Evolutionary conservation across 2,888 invertebrate genomes (phyloP).

Genomic region (Hemithea aestivaria): DNA sequence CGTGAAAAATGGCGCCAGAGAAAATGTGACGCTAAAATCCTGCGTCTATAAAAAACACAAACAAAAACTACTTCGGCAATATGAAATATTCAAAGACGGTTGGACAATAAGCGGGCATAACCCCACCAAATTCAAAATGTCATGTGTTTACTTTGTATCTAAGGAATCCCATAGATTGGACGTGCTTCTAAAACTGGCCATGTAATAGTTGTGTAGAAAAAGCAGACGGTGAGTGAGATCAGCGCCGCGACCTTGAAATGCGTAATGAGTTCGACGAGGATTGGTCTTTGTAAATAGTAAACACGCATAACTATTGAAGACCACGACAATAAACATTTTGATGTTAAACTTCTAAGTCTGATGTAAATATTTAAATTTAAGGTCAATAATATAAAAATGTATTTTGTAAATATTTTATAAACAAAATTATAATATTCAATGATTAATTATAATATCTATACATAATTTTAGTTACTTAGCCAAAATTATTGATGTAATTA

Average conservation of each 20-base stretch:
- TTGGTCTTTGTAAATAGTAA: slow-evolving; percentile 43
- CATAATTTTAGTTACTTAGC: too few species aligned
- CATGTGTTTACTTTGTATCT: slow-evolving; percentile 27
- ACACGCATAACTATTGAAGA: too few species aligned
- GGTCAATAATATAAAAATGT: too few species aligned
- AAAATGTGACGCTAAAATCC: slow-evolving; percentile 55
- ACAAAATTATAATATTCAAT: too few species aligned
- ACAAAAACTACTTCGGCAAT: slow-evolving; percentile 46
- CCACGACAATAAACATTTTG: too few species aligned
- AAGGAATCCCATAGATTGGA: slow-evolving; percentile 29
- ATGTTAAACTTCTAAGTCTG: too few species aligned
- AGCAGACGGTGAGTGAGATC: slow-evolving; percentile 68
- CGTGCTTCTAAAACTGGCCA: slow-evolving; percentile 43
- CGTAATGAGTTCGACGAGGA: slow-evolving; percentile 48
- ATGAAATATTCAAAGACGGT: slow-evolving; percentile 55
- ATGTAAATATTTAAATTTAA: too few species aligned
- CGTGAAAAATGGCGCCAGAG: slow-evolving; percentile 56
- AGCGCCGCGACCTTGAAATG: slow-evolving; percentile 57
- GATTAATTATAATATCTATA: too few species aligned
- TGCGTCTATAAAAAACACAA: slow-evolving; percentile 30
- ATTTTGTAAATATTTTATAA: too few species aligned
- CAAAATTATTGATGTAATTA: too few species aligned
- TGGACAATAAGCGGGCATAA: slow-evolving; percentile 45
- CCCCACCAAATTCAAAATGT: slow-evolving; percentile 28
- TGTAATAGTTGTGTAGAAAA: slow-evolving; percentile 54